phyloP scores from a whole-genome alignment of 1,140 invertebrate species.

The Pygmarrhopalites habei region DNA sequence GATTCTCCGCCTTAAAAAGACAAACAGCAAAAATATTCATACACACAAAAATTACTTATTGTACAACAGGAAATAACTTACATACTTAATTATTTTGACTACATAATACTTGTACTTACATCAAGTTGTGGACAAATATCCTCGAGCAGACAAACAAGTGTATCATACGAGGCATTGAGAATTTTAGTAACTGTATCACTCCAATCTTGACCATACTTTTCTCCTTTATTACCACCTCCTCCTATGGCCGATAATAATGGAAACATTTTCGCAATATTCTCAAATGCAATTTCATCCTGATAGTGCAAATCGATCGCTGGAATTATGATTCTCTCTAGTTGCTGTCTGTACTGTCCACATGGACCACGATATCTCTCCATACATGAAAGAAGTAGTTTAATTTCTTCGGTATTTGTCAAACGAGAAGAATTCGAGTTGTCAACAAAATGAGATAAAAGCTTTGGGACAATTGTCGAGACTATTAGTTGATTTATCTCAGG shows the following conservation, averaged over 20 bases:
- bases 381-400: constrained; percentile 23
- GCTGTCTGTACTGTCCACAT: constrained; percentile 21
- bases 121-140: constrained; percentile 27
- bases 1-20: constrained; percentile 22
- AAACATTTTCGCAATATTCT: constrained; percentile 1
- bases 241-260: constrained; percentile 32
- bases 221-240: constrained; percentile 30
- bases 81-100: background rate
- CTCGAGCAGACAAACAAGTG: constrained; percentile 8
- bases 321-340: constrained; percentile 30
- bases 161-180: constrained; percentile 10
- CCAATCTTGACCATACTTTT: constrained; percentile 36
- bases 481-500: constrained; percentile 24
- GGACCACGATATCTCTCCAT: constrained; percentile 33
- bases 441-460: constrained; percentile 17
- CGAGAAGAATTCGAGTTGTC: background rate
- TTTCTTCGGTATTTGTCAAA: constrained; percentile 13
- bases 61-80: background rate
- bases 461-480: constrained; percentile 23
- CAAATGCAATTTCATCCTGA: background rate
- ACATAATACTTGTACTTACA: constrained; percentile 12
- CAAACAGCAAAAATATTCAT: background rate
- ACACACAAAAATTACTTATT: background rate
- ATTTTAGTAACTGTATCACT: constrained; percentile 25
- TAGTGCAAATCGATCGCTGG: constrained; percentile 16